phyloP scores from a whole-genome alignment of 2,888 invertebrate genomes.

The Tenodera sinensis region DNA sequence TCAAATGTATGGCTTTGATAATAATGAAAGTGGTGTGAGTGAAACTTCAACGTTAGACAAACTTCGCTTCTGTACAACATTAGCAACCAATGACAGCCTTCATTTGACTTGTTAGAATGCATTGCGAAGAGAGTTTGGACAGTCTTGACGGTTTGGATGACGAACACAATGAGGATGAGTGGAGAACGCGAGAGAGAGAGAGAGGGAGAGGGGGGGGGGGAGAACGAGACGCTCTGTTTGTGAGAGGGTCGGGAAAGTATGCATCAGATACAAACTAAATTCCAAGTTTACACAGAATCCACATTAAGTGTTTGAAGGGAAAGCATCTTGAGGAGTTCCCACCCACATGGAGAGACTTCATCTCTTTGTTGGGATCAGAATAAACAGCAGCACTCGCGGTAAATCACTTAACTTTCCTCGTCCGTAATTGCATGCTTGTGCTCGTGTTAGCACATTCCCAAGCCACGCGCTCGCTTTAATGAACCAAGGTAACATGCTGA shows the following conservation, averaged over 20 bases:
- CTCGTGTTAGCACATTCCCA: background rate
- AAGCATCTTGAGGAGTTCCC: slow-evolving; percentile 1
- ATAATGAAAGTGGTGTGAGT: no score
- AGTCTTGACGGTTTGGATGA: background rate
- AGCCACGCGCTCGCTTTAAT: background rate
- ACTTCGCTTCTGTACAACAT: no score
- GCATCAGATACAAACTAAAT: slow-evolving; percentile 1
- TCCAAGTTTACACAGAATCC: slow-evolving; percentile 7
- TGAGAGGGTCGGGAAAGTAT: background rate
- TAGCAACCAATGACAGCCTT: no score
- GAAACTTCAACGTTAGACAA: no score
- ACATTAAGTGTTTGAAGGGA: slow-evolving; percentile 10
- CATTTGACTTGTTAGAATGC: no score
- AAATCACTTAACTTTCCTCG: background rate
- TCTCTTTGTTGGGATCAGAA: background rate
- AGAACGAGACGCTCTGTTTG: background rate
- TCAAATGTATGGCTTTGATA: no score
- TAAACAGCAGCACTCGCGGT: background rate
- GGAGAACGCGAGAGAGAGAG: background rate
- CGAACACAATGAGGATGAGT: background rate
- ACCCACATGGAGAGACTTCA: background rate
- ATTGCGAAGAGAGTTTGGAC: background rate
- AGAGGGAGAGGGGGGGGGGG: background rate
- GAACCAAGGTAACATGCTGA: background rate
- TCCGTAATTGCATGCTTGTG: background rate